Conservation (phyloP, 2,888 invertebrate genomes). For the Bembecia ichneumoniformis region DNA sequence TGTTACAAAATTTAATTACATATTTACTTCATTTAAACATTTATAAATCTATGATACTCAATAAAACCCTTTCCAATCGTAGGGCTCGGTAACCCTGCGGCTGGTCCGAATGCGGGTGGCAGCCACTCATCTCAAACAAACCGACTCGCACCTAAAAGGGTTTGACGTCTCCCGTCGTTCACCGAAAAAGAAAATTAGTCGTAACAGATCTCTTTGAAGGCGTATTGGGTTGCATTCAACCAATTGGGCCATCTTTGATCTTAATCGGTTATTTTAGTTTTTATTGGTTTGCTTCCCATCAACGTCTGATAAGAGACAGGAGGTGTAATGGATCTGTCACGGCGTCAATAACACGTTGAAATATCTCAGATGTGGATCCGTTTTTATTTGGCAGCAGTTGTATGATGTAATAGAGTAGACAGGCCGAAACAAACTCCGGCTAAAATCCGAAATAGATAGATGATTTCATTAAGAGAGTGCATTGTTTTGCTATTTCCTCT, state of each 20-base stretch:
- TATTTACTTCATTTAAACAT: too few relatives aligned
- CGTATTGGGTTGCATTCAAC: constrained; percentile 40
- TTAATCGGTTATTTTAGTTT: constrained; percentile 11
- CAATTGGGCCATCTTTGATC: constrained; percentile 63
- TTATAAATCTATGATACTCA: too few relatives aligned
- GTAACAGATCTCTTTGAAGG: constrained; percentile 31
- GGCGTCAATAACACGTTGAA: constrained; percentile 6
- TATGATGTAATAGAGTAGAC: too few relatives aligned
- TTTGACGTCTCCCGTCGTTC: constrained; percentile 47
- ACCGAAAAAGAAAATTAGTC: constrained; percentile 47
- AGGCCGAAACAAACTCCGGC: too few relatives aligned
- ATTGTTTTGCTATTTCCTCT: too few relatives aligned
- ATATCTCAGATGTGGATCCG: neutral
- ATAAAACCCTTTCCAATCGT: too few relatives aligned
- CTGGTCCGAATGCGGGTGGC: constrained; percentile 40
- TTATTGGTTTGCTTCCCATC: neutral
- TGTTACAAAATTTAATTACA: too few relatives aligned
- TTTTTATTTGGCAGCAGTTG: neutral
- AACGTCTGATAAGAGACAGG: constrained; percentile 13
- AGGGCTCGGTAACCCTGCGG: constrained; percentile 3
- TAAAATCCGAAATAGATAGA: too few relatives aligned
- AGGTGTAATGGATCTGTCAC: constrained; percentile 9
- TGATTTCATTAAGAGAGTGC: too few relatives aligned
- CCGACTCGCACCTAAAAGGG: constrained; percentile 42
- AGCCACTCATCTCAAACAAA: constrained; percentile 25